phyloP scores from a whole-genome alignment of 2,113 vertebrate species.

The Terrapene triunguis region DNA sequence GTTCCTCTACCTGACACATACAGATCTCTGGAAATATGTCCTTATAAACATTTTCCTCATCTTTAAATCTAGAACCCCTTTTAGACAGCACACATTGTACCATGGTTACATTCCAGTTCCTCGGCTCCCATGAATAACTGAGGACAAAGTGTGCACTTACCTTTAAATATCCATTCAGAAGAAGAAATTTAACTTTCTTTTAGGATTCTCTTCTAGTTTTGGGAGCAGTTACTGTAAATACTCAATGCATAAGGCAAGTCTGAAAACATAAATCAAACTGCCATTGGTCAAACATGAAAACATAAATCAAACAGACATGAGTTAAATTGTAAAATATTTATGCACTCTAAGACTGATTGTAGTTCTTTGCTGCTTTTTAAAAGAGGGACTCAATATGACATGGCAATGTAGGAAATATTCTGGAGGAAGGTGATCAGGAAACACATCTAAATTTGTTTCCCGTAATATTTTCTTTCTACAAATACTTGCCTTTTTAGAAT shows the following conservation, averaged over 20 bases:
- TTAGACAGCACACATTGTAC: neutral
- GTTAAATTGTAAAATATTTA: neutral
- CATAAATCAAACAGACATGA: conserved; percentile 23
- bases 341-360: neutral
- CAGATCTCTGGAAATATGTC: neutral
- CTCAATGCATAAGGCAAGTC: neutral
- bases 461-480: neutral
- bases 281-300: conserved; percentile 1
- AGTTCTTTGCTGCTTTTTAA: neutral
- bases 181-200: neutral
- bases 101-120: neutral
- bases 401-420: neutral
- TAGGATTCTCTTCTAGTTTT: neutral
- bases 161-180: neutral
- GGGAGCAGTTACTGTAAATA: neutral
- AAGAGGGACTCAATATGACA: neutral
- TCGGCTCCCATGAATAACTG: neutral
- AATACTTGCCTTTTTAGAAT: neutral
- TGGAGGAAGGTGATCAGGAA: neutral
- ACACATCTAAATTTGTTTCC: neutral
- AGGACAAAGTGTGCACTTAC: neutral
- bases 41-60: neutral
- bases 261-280: conserved; percentile 26
- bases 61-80: neutral
- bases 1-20: neutral